Evolutionary conservation across 2,888 invertebrate genomes (phyloP).

Genomic region (Vesta saturnalis): DNA sequence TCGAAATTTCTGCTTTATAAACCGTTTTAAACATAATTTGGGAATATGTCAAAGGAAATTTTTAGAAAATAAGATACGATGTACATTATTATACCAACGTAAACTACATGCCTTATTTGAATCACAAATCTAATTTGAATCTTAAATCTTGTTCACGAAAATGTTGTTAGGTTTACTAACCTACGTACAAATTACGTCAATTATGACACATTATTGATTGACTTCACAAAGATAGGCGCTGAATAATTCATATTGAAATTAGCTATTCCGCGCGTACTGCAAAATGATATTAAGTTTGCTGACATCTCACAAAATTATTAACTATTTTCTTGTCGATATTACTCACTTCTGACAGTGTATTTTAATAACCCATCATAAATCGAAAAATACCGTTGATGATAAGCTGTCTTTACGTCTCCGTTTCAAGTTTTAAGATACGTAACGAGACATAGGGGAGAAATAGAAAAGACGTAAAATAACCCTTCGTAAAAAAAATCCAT

Average conservation of each 20-base stretch:
- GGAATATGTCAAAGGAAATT: not conserved
- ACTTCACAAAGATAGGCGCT: not conserved
- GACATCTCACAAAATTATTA: not conserved
- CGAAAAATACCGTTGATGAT: too few species aligned
- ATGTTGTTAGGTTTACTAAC: not conserved
- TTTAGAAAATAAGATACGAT: not conserved
- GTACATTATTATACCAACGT: not conserved
- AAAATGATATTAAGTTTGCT: not conserved
- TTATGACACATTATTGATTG: not conserved
- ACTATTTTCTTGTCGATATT: not conserved
- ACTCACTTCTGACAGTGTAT: too few species aligned
- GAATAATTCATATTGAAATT: not conserved
- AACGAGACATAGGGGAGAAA: not conserved
- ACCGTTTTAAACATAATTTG: too few species aligned
- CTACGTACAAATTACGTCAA: not conserved
- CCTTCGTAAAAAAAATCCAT: constrained; percentile 4
- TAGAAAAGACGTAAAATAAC: not conserved
- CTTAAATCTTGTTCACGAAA: too few species aligned
- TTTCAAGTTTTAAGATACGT: not conserved
- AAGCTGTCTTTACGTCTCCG: not conserved
- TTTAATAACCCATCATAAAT: too few species aligned
- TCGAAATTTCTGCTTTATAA: too few species aligned
- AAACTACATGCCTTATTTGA: not conserved
- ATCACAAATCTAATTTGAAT: not conserved
- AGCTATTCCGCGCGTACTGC: not conserved